phyloP scores from a whole-genome alignment of 2,888 invertebrate genomes.

The Microctonus hyperodae region DNA sequence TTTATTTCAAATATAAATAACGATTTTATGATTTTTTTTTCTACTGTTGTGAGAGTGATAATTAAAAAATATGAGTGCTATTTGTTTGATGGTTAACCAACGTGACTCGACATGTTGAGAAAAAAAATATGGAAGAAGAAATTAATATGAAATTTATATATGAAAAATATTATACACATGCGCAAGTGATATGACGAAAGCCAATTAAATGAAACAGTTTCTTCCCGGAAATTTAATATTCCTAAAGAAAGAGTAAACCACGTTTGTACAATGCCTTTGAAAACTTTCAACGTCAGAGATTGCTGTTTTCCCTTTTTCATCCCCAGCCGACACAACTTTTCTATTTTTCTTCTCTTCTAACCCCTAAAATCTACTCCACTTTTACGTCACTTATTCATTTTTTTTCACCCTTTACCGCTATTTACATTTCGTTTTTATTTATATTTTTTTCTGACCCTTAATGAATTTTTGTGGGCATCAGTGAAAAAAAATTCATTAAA shows the following conservation, averaged over 20 bases:
- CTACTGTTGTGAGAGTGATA: too few species aligned
- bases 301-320: conserved; percentile 32
- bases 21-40: too few species aligned
- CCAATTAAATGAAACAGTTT: conserved; percentile 44
- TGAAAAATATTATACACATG: conserved; percentile 6
- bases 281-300: conserved; percentile 30
- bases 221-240: conserved; percentile 54
- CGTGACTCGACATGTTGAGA: neutral
- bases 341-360: conserved; percentile 27
- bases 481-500: conserved; percentile 45
- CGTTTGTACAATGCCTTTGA: conserved; percentile 40
- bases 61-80: conserved; percentile 5
- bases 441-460: conserved; percentile 44
- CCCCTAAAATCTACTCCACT: conserved; percentile 33
- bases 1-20: too few species aligned
- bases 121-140: neutral
- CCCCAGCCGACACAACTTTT: conserved; percentile 1
- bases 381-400: conserved; percentile 38
- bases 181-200: conserved; percentile 21
- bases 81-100: conserved; percentile 21
- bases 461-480: conserved; percentile 48
- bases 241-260: conserved; percentile 32
- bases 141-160: neutral
- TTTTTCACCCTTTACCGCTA: conserved; percentile 40
- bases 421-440: conserved; percentile 30